These are phyloP conservation scores for Callithrix jacchus DNA, from an alignment of 2,113 vertebrate species.

Conservation along the genomic window DNA sequence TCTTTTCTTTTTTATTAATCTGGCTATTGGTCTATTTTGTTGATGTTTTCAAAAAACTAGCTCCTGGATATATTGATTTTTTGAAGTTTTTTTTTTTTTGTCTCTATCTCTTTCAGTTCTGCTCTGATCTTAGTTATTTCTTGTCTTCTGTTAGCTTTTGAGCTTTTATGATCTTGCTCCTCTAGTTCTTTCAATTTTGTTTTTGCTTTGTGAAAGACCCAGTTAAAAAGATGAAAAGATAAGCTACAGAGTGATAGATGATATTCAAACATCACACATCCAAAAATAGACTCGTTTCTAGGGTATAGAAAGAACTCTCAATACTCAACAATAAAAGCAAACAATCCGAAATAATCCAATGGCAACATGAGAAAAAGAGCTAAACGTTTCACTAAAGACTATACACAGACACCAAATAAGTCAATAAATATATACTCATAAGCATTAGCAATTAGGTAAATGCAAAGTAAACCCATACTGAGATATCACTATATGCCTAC, in stretches of 20 bases:
- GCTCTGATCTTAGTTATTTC: no score
- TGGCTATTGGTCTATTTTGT: no score
- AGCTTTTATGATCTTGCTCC: no score
- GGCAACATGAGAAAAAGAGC: background rate
- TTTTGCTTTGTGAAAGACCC: background rate
- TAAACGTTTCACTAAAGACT: background rate
- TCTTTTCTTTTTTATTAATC: no score
- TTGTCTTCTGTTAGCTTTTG: no score
- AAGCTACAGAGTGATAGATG: background rate
- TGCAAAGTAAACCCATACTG: background rate
- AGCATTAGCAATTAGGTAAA: background rate
- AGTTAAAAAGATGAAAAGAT: background rate
- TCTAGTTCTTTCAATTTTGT: no score
- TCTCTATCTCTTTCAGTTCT: no score
- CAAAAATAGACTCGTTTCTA: background rate
- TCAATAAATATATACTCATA: background rate
- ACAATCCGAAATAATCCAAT: background rate
- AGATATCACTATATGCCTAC: background rate
- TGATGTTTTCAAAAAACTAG: no score
- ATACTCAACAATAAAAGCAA: background rate
- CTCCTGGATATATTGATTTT: no score
- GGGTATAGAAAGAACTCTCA: background rate
- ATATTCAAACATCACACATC: background rate
- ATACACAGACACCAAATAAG: background rate
- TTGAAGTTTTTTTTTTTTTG: no score